Evolutionary conservation across 2,797 vertebrate species (phyloP).

Genomic region (Dromococcyx pavoninus): DNA sequence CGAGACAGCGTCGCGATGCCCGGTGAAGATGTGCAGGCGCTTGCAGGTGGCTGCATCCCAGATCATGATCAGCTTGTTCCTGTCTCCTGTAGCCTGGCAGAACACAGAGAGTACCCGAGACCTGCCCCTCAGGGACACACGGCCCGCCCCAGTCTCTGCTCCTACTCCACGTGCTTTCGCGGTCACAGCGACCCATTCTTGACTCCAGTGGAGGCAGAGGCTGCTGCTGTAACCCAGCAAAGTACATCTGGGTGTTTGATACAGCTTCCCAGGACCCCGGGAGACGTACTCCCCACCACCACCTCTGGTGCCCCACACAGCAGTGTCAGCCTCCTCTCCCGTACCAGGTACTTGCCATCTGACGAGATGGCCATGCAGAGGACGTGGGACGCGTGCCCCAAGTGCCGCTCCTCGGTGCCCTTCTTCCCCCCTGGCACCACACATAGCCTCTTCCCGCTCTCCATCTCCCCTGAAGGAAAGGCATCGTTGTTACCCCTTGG

Average conservation of each 20-base stretch:
- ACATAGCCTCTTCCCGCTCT: slow-evolving; percentile 86
- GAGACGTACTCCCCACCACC: background rate
- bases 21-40: slow-evolving; percentile 89
- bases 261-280: background rate
- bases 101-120: background rate
- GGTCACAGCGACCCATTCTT: background rate
- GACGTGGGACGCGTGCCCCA: slow-evolving; percentile 86
- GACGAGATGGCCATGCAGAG: slow-evolving; percentile 94
- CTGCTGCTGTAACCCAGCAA: background rate
- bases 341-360: slow-evolving; percentile 92
- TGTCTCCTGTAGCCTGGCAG: slow-evolving; percentile 90
- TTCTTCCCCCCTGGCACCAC: slow-evolving; percentile 87
- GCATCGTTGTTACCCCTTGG: background rate
- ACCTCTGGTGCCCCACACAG: accelerated
- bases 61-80: slow-evolving; percentile 92
- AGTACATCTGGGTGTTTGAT: background rate
- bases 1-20: slow-evolving; percentile 89
- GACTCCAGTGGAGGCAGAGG: background rate
- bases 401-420: slow-evolving; percentile 79
- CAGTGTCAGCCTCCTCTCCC: background rate
- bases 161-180: background rate
- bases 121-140: background rate
- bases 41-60: slow-evolving; percentile 90
- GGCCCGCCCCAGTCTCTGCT: background rate
- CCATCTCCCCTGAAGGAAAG: slow-evolving; percentile 85